Percentiles rank a stretch among this genome's conserved stretches.
phyloP scores from a whole-genome alignment of 2,888 invertebrate species.

The Drosophila kambysellisi region DNA sequence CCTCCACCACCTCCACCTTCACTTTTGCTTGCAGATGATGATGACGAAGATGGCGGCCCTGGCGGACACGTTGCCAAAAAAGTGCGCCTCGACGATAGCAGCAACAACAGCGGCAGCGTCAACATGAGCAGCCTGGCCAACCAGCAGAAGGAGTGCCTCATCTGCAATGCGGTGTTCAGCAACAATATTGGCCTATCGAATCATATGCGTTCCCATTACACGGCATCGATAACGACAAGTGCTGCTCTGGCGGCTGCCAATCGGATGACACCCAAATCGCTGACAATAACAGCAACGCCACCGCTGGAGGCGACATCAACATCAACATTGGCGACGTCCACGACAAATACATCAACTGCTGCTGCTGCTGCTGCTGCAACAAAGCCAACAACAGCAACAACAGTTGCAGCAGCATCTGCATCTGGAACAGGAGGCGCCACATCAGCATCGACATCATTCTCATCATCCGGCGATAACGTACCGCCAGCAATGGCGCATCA shows the following conservation, averaged over 20 bases:
- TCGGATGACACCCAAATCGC: slow-evolving; percentile 69
- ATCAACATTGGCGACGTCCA: not conserved
- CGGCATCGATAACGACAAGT: slow-evolving; percentile 68
- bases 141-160: slow-evolving; percentile 82
- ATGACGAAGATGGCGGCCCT: slow-evolving; percentile 71
- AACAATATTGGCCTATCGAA: slow-evolving; percentile 84
- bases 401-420: not conserved
- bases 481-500: slow-evolving; percentile 66
- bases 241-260: slow-evolving; percentile 61
- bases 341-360: slow-evolving; percentile 11
- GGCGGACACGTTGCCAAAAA: slow-evolving; percentile 69
- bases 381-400: slow-evolving; percentile 6
- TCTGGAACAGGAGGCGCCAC: not conserved
- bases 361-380: not conserved
- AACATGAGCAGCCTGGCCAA: slow-evolving; percentile 55
- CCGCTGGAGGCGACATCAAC: slow-evolving; percentile 28
- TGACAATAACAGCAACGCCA: slow-evolving; percentile 72
- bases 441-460: not conserved
- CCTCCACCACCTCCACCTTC: not conserved
- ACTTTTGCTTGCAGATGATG: slow-evolving; percentile 65
- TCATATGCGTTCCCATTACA: slow-evolving; percentile 84
- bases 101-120: slow-evolving; percentile 52
- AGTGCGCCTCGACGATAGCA: slow-evolving; percentile 72
- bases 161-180: slow-evolving; percentile 84
- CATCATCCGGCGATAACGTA: slow-evolving; percentile 8